A percentile compares a stretch with the other conserved stretches of the same genome.
These are phyloP conservation scores for Upupa epops DNA, from an alignment of 2,113 vertebrate species.

Conservation along the genomic window DNA sequence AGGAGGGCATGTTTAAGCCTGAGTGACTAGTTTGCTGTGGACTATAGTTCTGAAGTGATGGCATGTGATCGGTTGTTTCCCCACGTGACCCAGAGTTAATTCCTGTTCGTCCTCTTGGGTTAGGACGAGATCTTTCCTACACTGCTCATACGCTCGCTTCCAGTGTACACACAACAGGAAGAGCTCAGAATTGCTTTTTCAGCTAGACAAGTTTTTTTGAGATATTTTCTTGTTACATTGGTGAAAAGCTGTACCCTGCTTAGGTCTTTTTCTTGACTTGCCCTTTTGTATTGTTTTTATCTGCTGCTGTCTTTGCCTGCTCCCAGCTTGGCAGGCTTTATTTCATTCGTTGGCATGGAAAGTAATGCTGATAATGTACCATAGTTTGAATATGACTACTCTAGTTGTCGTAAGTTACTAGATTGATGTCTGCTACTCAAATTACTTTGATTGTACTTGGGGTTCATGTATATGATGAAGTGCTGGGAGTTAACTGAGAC, in stretches of 20 bases:
- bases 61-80: background rate
- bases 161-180: background rate
- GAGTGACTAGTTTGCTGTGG: background rate
- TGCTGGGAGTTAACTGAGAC: background rate
- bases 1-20: no score
- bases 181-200: background rate
- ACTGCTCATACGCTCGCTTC: background rate
- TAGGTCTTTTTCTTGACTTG: background rate
- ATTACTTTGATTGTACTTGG: background rate
- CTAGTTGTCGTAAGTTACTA: background rate
- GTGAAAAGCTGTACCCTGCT: background rate
- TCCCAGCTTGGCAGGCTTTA: background rate
- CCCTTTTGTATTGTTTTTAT: background rate
- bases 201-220: background rate
- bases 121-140: background rate
- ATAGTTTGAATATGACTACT: background rate
- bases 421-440: background rate
- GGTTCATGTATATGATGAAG: background rate
- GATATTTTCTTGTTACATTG: background rate
- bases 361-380: background rate
- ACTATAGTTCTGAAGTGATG: background rate
- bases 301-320: accelerated
- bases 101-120: background rate
- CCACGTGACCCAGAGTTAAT: accelerated
- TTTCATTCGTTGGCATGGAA: background rate